Conservation (phyloP, 2,888 invertebrate genomes). For the Agrochola macilenta region DNA sequence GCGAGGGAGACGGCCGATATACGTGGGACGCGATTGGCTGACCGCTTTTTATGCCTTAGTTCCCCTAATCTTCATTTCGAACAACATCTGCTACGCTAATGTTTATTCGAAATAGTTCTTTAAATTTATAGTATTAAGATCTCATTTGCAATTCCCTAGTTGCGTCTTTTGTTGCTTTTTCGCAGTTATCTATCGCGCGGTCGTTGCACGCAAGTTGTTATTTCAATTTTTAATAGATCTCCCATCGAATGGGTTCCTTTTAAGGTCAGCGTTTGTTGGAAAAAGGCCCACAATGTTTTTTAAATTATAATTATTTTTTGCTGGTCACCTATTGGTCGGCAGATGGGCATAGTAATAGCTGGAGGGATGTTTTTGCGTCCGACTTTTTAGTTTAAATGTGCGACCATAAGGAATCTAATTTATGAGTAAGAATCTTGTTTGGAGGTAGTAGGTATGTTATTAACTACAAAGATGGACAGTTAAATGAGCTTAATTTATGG, state of each 20-base stretch:
- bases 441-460: background rate
- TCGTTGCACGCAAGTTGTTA: conserved; percentile 85
- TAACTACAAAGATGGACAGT: conserved; percentile 21
- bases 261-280: conserved; percentile 81
- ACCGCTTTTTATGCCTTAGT: conserved; percentile 90
- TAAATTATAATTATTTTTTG: conserved; percentile 79
- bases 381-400: conserved; percentile 50
- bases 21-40: conserved; percentile 84
- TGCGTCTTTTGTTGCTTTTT: conserved; percentile 79
- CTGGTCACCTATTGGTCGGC: conserved; percentile 77
- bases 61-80: conserved; percentile 90
- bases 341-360: conserved; percentile 72
- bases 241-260: conserved; percentile 82
- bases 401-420: conserved; percentile 65
- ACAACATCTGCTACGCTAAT: conserved; percentile 88
- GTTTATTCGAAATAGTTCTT: conserved; percentile 88
- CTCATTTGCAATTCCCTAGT: conserved; percentile 81
- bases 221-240: conserved; percentile 88
- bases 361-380: conserved; percentile 57
- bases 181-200: conserved; percentile 78
- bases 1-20: conserved; percentile 79
- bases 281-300: conserved; percentile 76
- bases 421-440: conserved; percentile 54
- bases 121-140: conserved; percentile 85
- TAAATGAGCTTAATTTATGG: conserved; percentile 36